Percentiles rank a stretch among this genome's conserved stretches.
Evolutionary conservation across 2,797 vertebrate species (phyloP).

Genomic region (Manis crassicaudata): DNA sequence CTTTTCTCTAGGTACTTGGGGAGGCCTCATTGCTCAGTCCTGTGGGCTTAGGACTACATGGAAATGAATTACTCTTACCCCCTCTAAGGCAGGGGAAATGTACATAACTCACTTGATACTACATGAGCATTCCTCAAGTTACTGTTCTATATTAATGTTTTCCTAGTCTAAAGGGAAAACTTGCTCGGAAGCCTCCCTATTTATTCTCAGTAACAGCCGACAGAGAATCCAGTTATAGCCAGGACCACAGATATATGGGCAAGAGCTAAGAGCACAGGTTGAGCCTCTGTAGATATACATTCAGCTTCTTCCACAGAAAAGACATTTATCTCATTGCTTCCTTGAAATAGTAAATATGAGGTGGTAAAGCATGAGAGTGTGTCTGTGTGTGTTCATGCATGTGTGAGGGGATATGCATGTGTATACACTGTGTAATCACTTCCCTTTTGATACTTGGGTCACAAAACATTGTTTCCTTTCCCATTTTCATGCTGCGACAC

Average conservation of each 20-base stretch:
- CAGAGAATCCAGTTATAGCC: neutral
- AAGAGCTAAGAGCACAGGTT: neutral
- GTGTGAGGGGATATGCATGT: neutral
- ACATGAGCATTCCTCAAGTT: constrained; percentile 46
- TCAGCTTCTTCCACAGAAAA: neutral
- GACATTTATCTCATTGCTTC: neutral
- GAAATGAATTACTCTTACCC: constrained; percentile 59
- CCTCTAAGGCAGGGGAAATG: neutral
- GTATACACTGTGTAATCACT: neutral
- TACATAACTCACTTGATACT: constrained; percentile 37
- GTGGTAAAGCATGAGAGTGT: neutral
- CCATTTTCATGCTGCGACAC: neutral
- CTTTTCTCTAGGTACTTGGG: constrained; percentile 45
- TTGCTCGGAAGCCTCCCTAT: neutral
- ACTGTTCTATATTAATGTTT: constrained; percentile 49
- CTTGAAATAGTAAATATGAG: neutral
- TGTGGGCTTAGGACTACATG: neutral
- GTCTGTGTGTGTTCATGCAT: neutral
- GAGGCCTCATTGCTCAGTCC: constrained; percentile 30
- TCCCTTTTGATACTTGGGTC: neutral
- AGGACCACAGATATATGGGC: neutral
- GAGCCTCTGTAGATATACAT: neutral
- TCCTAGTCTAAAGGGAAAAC: constrained; percentile 12
- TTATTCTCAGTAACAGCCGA: neutral
- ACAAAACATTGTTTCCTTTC: neutral